These are phyloP conservation scores for Bovichtus variegatus DNA, from an alignment of 2,797 vertebrate species.

Conservation along the genomic window DNA sequence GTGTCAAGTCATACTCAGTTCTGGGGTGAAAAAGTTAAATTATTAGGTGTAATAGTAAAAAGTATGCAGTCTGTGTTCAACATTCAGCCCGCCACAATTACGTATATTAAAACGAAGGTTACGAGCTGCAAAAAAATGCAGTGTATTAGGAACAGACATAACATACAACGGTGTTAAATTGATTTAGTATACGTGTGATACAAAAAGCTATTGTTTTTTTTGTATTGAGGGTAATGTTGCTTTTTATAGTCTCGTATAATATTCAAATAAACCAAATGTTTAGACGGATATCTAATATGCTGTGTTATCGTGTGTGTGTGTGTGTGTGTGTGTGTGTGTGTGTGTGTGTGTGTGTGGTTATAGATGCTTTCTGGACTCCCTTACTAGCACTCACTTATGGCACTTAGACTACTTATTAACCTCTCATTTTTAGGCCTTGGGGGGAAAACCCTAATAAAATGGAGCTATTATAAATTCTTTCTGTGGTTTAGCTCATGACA, in stretches of 20 bases:
- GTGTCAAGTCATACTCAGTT: neutral
- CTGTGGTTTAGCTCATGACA: constrained; percentile 47
- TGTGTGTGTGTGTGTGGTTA: neutral
- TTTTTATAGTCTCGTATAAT: neutral
- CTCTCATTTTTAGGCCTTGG: constrained; percentile 13
- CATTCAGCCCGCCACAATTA: too few species aligned
- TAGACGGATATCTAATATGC: neutral
- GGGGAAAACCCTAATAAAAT: constrained; percentile 42
- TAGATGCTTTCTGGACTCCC: constrained; percentile 4
- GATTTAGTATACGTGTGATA: neutral
- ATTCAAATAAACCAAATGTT: neutral
- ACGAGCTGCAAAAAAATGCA: too few species aligned
- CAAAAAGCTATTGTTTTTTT: too few species aligned
- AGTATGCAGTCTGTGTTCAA: neutral
- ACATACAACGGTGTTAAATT: neutral
- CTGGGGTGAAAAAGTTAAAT: constrained; percentile 5
- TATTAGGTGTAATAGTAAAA: neutral
- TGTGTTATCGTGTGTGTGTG: too few species aligned
- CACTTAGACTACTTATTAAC: constrained; percentile 25
- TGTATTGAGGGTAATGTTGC: neutral
- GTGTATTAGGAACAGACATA: neutral
- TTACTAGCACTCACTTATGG: constrained; percentile 8
- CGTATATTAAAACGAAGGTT: neutral
- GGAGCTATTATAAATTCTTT: constrained; percentile 49
- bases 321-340: too few species aligned